Evolutionary conservation across 2,888 invertebrate genomes (phyloP).

Genomic region (Cantharis nigra): DNA sequence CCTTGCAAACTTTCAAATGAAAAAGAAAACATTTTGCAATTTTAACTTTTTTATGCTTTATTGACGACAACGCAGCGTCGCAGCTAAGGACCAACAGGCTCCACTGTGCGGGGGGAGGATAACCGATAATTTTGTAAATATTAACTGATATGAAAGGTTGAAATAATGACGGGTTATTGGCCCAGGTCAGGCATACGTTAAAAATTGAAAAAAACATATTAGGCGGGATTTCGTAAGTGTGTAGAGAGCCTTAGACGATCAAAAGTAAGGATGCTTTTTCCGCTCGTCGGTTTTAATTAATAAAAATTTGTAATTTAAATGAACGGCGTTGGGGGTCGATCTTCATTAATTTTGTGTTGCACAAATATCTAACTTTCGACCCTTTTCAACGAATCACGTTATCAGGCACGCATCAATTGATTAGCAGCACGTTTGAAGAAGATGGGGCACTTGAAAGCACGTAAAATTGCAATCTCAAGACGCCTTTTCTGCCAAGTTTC

Average conservation of each 20-base stretch:
- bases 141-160: too few relatives aligned
- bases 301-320: background rate
- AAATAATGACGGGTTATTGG: too few relatives aligned
- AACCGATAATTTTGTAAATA: too few relatives aligned
- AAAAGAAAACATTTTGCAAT: background rate
- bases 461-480: conserved; percentile 12
- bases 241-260: background rate
- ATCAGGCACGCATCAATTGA: conserved; percentile 12
- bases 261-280: background rate
- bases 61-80: background rate
- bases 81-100: too few relatives aligned
- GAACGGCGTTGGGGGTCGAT: background rate
- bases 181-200: too few relatives aligned
- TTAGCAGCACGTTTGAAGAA: conserved; percentile 19
- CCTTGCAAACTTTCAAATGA: background rate
- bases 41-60: background rate
- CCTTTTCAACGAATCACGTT: conserved; percentile 6
- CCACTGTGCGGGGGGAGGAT: too few relatives aligned
- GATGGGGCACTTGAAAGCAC: conserved; percentile 13
- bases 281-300: background rate
- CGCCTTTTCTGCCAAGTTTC: conserved; percentile 4
- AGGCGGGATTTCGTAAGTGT: background rate
- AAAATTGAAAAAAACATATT: too few relatives aligned
- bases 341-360: background rate
- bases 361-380: background rate